phyloP scores from a whole-genome alignment of 2,797 vertebrate genomes.

The Pseudocheirus occidentalis region DNA sequence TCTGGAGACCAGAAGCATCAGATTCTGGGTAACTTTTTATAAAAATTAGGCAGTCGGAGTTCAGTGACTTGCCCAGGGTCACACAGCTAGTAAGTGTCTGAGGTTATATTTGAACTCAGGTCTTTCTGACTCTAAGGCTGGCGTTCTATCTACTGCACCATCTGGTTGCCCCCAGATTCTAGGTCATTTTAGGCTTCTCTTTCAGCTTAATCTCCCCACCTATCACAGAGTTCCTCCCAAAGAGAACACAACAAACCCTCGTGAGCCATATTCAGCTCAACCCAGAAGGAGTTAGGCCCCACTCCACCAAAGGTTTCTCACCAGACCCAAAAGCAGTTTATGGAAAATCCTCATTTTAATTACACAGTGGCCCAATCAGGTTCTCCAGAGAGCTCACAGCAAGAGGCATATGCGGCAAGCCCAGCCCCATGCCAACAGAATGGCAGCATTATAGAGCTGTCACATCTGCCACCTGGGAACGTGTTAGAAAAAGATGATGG shows the following conservation, averaged over 20 bases:
- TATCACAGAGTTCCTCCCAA: background rate
- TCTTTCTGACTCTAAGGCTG: background rate
- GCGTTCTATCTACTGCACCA: background rate
- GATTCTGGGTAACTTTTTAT: background rate
- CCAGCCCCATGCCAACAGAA: background rate
- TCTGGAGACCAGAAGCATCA: background rate
- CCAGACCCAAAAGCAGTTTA: background rate
- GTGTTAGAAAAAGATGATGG: background rate
- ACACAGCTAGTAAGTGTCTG: background rate
- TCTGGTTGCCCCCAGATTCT: background rate
- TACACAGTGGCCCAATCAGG: background rate
- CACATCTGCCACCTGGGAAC: background rate
- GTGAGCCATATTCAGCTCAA: background rate
- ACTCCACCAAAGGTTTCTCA: background rate
- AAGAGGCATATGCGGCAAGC: background rate
- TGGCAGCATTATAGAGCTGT: background rate
- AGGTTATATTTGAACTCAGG: background rate
- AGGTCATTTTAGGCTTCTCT: background rate
- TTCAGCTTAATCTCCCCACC: background rate
- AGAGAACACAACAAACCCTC: background rate
- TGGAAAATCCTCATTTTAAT: background rate
- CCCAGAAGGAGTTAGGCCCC: background rate
- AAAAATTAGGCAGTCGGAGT: no score
- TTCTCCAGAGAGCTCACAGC: background rate
- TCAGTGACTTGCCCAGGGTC: background rate